These are phyloP conservation scores for Pentalonia nigronervosa DNA, from an alignment of 1,140 invertebrate genomes.

Conservation along the genomic window DNA sequence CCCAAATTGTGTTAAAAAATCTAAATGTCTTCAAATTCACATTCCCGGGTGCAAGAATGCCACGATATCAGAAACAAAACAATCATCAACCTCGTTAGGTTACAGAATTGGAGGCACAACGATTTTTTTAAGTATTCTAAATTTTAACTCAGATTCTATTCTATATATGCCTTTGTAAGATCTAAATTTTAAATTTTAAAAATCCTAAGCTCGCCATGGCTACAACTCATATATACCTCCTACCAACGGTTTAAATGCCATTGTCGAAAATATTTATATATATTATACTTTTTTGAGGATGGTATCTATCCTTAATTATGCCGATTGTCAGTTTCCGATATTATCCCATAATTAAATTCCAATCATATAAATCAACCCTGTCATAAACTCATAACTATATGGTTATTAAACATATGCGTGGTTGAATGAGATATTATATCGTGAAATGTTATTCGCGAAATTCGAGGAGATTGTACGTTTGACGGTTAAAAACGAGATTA, in stretches of 20 bases:
- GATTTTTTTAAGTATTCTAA: background rate
- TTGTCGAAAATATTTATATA: background rate
- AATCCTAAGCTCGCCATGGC: background rate
- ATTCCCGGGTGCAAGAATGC: background rate
- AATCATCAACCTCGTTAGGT: background rate
- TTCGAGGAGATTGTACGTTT: background rate
- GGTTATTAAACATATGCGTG: background rate
- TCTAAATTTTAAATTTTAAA: background rate
- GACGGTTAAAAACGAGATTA: background rate
- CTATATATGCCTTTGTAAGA: background rate
- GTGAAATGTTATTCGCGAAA: background rate
- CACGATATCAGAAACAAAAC: background rate
- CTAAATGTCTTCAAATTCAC: background rate
- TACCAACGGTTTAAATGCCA: background rate
- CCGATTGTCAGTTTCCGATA: background rate
- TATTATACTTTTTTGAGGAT: background rate
- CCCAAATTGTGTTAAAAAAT: background rate
- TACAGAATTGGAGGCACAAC: no score
- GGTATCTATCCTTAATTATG: background rate
- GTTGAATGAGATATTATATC: background rate
- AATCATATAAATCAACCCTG: background rate
- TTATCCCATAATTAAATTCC: no score
- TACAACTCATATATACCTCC: background rate
- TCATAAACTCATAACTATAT: background rate
- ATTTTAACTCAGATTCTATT: background rate